Evolutionary conservation across 1,140 invertebrate genomes (phyloP), one percentile per base, ranked within the genome.

Genomic region (Bombus breviceps): DNA sequence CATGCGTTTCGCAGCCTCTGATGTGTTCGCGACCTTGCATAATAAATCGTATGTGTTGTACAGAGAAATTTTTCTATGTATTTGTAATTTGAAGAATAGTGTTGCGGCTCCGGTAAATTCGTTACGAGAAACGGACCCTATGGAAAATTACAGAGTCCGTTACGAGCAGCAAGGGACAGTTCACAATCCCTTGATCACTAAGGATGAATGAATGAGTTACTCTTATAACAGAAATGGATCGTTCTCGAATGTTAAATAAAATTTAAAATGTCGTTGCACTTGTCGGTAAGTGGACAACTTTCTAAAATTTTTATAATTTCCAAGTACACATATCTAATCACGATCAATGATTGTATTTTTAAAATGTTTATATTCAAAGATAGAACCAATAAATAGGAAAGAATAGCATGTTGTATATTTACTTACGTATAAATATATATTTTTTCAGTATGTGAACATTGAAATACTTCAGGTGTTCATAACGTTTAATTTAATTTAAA

Each of bases 61-160:
- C 9, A 80, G 28, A 73, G 32, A 8, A 15, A 64, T 64, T 47
- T 47, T 0, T 39, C 53, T 25, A n/a, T 66, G 57, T 74, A 25
- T 28, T 37, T 66, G 28, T 66, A 68, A 53, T 12, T 37, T n/a
- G 34, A 57, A n/a, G 3, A 18, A 37, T 80, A 32, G n/a, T n/a
- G 18, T 4, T 8, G 32, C 5, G 13, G 10, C 5, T 32, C 66
- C 25, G 32, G 22, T 62, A 62, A 87, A 89, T 85, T 82, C 71
- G 59, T 13, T 71, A 75, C 28, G 37, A 76, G 75, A 77, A 80
- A 82, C 41, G 18, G 43, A 71, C 76, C 73, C 80, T 64, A 64
- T 91, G 89, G 88, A 92, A 92, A 92, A 79, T 91, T 91, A 83
- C 90, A 59, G 57, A 43, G 53, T 71, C 81, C 72, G 80, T 90